Evolutionary conservation across 2,113 vertebrate genomes (phyloP), one percentile per base, ranked within the genome.

Genomic region (Pseudopipra pipra): DNA sequence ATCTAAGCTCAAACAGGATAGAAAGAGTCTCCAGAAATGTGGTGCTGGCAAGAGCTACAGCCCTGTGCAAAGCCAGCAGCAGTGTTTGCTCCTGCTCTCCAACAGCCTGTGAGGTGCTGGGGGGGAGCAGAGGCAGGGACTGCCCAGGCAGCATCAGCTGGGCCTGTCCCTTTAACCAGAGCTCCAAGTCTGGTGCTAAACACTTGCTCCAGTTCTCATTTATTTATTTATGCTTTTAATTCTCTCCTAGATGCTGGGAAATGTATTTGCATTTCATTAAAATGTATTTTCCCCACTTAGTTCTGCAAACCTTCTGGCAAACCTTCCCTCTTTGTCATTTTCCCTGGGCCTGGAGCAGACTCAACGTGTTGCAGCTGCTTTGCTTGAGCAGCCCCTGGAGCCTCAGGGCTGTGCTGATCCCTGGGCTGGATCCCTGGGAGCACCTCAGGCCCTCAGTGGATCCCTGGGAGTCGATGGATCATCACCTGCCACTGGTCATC

Each of bases 241-340:
- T 95, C 82, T 51, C 87, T 96, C 55, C 71, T 91, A 79, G 78
- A 95, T 90, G 46, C 91, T n/a, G 44, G 82, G 51, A 89, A 95
- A 79, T 37, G 43, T 95, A 96, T 97, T 94, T 93, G 93, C 93
- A 93, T 95, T 96, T 94, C 95, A 93, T 96, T 96, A 95, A 94
- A 89, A 94, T 91, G 81, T 24, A 94, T 96, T 94, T 95, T 85
- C 58, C 74, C 74, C 78, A 85, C 78, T 95, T 91, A 87, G 89
- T 87, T 96, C 78, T 96, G 74, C 74, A 76, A 28, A 52, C 51
- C 51, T 93, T 93, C 87, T 96, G 95, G 91, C 70, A 94, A 82
- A 70, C 1, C 1, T 44, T 83, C 89, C 23, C 14, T 70, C 85
- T 82, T 65, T 90, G 88, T 93, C 86, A 74, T 95, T 95, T 92